Evolutionary conservation across 37 sponge, comb jelly and placozoan genomes (phyloP), one percentile per base, ranked within the genome.

Genomic region (Oscarella lobularis): DNA sequence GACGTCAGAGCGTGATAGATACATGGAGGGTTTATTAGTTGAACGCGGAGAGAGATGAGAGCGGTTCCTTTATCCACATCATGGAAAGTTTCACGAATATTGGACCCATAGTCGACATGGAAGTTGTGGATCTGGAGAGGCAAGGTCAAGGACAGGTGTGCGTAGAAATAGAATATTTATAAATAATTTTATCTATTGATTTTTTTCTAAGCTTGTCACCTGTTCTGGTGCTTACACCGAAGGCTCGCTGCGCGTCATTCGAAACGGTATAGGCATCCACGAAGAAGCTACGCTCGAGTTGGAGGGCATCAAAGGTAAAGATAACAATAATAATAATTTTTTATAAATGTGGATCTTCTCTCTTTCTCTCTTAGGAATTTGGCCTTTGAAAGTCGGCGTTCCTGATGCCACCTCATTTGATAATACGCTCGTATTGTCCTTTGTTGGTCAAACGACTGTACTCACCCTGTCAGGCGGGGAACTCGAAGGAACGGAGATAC

Each of bases 211-310:
- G 89, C 31, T 95, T 1, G 89, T 95, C 9, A 85, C 92, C 20
- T 95, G 96, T 66, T 89, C 90, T 55, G 96, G 96, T 0, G 75
- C 39, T 67, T 81, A 83, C 37, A 86, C 79, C 55, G 86, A 86
- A 65, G 96, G 92, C 0, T 85, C 92, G 36, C 80, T 95, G 34
- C 76, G 92, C 36, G 70, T 95, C 3, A 71, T 95, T 29, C 74
- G 87, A 6, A 92, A 84, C 85, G 96, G 96, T 1, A 87, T 95
- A 38, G 96, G 96, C 3, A 91, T 95, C 66, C 87, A 91, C 55
- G 89, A 91, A 66, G 60, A 71, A 6, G 92, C 92, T 6, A 83
- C 87, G 40, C 83, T 87, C 0, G 96, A 95, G 41, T 80, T 88
- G 27, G 40, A 74, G 31, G 89, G 91, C 5, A 80, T 90, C 9